Evolutionary conservation across 2,888 invertebrate genomes (phyloP), one percentile per base, ranked within the genome.

Genomic region (Ramazzottius varieornatus): DNA sequence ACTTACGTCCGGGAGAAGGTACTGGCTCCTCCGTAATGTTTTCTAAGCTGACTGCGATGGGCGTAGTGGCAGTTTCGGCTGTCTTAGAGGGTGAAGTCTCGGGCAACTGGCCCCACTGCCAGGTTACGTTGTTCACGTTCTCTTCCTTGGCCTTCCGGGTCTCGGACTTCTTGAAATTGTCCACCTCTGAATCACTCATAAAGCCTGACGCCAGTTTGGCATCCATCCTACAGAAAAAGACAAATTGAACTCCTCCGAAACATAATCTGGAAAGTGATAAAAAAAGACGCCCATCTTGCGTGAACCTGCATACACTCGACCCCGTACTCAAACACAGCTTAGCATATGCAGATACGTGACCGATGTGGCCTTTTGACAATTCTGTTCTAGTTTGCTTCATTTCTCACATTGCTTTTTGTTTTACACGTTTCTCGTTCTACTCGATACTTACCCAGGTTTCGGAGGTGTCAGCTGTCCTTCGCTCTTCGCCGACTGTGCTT

Each of bases 71-170:
- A 4, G 40, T 65, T 32, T 32, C 33, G 66, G 66, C 4, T 46
- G 29, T 20, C 24, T 33, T 29, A 32, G 66, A 63, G 29, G 63
- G n/a, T 32, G 33, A 29, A 63, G 65, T 64, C 65, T 68, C 67
- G 1, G 77, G 77, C 63, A 76, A 70, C 66, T 77, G 71, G 54
- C 77, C 77, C 77, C 77, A 77, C 65, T 73, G 71, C 77, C 77
- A 77, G 67, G 72, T 54, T 29, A 54, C 54, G 24, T 54, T 54
- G 20, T 8, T 24, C 13, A 8, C 54, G 54, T 54, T 24, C 4
- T 54, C 29, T 54, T 54, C 54, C 4, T 16, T 54, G 4, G 24
- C 4, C 29, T 54, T 54, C 8, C 54, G 54, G 20, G 54, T 54
- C 29, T 29, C 54, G 4, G 54, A 24, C 54, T 29, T 13, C 29